These are phyloP conservation scores for Thamnophis elegans DNA, from an alignment of 2,797 vertebrate genomes.

Conservation along the genomic window DNA sequence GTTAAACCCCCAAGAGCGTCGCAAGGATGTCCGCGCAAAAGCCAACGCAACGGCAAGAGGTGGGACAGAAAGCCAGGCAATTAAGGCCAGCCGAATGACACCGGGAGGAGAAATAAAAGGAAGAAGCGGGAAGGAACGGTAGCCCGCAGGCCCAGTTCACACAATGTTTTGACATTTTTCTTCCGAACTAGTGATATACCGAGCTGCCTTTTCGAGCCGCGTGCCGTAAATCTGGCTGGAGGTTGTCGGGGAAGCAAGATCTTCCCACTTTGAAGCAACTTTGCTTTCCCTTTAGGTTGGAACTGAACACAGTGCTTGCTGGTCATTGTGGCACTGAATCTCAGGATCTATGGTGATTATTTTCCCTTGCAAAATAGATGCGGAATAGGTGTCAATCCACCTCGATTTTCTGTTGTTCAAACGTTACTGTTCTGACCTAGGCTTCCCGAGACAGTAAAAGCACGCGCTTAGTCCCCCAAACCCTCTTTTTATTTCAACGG, in stretches of 20 bases:
- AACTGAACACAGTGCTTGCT: not conserved
- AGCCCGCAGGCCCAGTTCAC: conserved; percentile 44
- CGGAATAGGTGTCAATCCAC: too few relatives aligned
- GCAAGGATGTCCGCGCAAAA: conserved; percentile 49
- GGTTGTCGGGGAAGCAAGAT: not conserved
- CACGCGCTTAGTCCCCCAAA: too few relatives aligned
- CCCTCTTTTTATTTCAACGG: too few relatives aligned
- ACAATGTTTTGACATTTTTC: conserved; percentile 15
- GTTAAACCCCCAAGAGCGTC: conserved; percentile 66
- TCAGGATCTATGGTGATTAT: not conserved
- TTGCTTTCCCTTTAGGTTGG: not conserved
- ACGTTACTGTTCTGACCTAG: not conserved
- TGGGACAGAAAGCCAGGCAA: conserved; percentile 58
- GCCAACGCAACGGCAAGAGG: conserved; percentile 44
- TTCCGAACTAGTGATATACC: conserved; percentile 21
- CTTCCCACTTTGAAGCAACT: not conserved
- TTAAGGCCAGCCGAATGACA: conserved; percentile 62
- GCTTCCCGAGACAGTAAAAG: too few relatives aligned
- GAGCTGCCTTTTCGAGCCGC: conserved; percentile 34
- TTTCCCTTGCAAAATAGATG: not conserved
- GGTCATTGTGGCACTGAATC: accelerated
- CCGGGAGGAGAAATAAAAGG: conserved; percentile 67
- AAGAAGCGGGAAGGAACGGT: conserved; percentile 48
- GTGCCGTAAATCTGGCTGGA: conserved; percentile 39
- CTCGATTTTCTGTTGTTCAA: not conserved